Percentiles rank a stretch among this genome's conserved stretches.
phyloP scores from a whole-genome alignment of 2,797 vertebrate genomes.

The Spinibarbus caldwelli region DNA sequence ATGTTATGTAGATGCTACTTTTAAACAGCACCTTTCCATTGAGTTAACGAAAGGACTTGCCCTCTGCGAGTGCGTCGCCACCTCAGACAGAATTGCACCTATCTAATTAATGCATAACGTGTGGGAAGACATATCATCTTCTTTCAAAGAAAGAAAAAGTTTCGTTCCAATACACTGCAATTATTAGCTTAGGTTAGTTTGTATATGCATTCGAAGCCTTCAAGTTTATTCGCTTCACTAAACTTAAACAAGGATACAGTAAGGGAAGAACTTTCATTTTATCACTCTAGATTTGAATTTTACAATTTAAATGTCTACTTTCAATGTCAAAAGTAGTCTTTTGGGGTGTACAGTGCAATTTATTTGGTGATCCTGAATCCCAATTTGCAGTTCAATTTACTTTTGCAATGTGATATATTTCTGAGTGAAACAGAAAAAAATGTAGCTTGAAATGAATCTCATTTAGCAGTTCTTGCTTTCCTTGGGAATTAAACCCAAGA shows the following conservation, averaged over 20 bases:
- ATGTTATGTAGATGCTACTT: constrained; percentile 53
- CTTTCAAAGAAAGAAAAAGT: constrained; percentile 53
- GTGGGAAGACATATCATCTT: constrained; percentile 61
- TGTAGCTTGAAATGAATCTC: not conserved
- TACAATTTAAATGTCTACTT: not conserved
- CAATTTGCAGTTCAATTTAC: not conserved
- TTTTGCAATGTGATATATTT: too few relatives aligned
- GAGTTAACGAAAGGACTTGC: constrained; percentile 48
- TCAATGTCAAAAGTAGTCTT: not conserved
- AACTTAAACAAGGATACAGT: constrained; percentile 30
- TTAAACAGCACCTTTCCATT: constrained; percentile 54
- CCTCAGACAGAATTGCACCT: constrained; percentile 47
- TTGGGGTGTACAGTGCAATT: not conserved
- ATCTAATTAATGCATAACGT: constrained; percentile 63
- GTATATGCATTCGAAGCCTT: constrained; percentile 21
- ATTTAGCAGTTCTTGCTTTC: not conserved
- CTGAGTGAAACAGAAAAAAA: not conserved
- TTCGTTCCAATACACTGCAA: constrained; percentile 55
- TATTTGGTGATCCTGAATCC: not conserved
- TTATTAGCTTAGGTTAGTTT: constrained; percentile 53
- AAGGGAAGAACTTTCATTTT: not conserved
- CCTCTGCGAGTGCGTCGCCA: constrained; percentile 46
- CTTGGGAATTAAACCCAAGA: not conserved
- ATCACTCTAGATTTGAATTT: not conserved
- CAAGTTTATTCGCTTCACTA: constrained; percentile 26